Evolutionary conservation across 2,888 invertebrate genomes (phyloP), one percentile per base, ranked within the genome.

Genomic region (Cecidostiba fungosa): DNA sequence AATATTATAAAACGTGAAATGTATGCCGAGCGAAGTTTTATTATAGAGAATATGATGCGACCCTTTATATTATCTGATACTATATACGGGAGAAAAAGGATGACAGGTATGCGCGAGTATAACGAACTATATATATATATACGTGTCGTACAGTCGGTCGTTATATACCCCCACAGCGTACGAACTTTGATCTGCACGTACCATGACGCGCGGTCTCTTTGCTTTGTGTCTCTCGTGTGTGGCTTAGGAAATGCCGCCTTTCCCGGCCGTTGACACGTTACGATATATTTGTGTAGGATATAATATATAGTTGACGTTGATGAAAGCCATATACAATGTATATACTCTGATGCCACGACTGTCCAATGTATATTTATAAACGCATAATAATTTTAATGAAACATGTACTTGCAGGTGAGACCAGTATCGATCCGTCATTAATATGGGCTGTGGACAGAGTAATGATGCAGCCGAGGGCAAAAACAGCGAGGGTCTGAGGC

Each of bases 401-500:
- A 10, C 12, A 10, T 43, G 3, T 32, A n/a, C 23, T 69, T 16
- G 39, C 43, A 72, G 72, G 72, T 72, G 69, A 32, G 12, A 16
- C 16, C 1, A 62, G 0, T 6, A 59, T 39, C 59, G 19, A 23
- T 39, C 54, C 14, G 39, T 4, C 62, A 16, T 23, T 72, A 69
- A 39, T 1, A 92, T 92, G 92, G 92, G 92, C 76, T 92, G 92
- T 50, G 88, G 89, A 54, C 82, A 89, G 77, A 89, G 90, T 81
- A 90, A 89, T 78, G 93, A 92, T n/a, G n/a, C n/a, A 87, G 89
- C 92, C 87, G 93, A 82, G 16, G 12, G 26, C 29, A 26, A 43
- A 43, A 29, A 16, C 29, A 82, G 59, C 39, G 93, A 93, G 79
- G 94, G 94, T 74, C 89, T 94, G 85, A 91, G 94, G 29, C 90